These are phyloP conservation scores for Leptodactylus fuscus DNA, from an alignment of 2,113 vertebrate genomes.

Conservation along the genomic window DNA sequence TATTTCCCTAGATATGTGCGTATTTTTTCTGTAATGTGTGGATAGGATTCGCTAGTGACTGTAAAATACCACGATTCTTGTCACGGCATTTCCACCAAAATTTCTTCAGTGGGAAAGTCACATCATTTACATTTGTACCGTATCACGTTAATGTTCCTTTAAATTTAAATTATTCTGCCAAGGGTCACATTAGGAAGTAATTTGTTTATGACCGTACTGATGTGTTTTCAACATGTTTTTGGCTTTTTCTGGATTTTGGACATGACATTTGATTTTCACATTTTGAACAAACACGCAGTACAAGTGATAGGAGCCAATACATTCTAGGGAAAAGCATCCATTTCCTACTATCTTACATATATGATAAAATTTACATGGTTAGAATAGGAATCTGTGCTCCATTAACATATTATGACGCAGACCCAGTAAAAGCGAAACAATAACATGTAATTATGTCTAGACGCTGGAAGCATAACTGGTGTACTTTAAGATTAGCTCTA, in stretches of 20 bases:
- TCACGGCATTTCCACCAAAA: too few species aligned
- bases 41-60: too few species aligned
- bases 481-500: slow-evolving; percentile 51
- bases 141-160: neutral
- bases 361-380: slow-evolving; percentile 12
- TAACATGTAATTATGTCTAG: slow-evolving; percentile 59
- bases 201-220: too few species aligned
- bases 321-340: neutral
- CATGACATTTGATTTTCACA: neutral
- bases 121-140: neutral
- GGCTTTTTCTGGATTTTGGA: neutral
- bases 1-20: too few species aligned
- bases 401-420: slow-evolving; percentile 26
- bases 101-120: neutral
- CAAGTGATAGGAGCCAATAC: neutral
- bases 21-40: too few species aligned
- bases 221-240: too few species aligned
- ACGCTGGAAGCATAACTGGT: slow-evolving; percentile 50
- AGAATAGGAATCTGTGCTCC: neutral
- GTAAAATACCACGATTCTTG: too few species aligned
- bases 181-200: neutral
- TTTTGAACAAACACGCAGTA: neutral
- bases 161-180: neutral
- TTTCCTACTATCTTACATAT: neutral
- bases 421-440: slow-evolving; percentile 51